Evolutionary conservation across 92 coral and sea anemone genomes (phyloP).

Genomic region (Zoanthus sansibaricus): DNA sequence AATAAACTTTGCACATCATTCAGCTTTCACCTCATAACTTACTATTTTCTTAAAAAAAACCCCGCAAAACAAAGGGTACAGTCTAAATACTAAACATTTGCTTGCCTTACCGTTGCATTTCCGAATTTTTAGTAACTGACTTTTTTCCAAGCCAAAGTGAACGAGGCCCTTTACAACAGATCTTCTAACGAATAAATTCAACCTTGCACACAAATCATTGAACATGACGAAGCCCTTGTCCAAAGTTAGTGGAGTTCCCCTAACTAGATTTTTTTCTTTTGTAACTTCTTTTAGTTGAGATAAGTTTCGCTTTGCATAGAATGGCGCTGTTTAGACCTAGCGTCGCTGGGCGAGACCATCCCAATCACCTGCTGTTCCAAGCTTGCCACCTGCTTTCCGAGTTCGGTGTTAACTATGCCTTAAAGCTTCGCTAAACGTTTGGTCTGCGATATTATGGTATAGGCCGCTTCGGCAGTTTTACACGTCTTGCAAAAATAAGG

Average conservation of each 20-base stretch:
- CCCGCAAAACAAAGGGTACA: not conserved
- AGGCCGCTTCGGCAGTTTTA: too few relatives aligned
- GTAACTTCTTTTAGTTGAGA: not conserved
- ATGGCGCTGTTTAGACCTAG: constrained; percentile 35
- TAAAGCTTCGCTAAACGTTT: not conserved
- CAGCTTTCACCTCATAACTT: not conserved
- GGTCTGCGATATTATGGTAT: not conserved
- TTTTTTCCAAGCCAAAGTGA: constrained; percentile 18
- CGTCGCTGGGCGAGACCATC: constrained; percentile 52
- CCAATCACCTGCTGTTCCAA: constrained; percentile 29
- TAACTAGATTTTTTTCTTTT: not conserved
- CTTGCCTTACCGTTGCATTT: constrained; percentile 42
- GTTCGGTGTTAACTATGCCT: too few relatives aligned
- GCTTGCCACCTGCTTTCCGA: constrained; percentile 35
- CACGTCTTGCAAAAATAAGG: too few relatives aligned
- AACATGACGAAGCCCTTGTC: constrained; percentile 16
- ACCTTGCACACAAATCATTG: not conserved
- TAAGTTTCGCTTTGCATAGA: constrained; percentile 21
- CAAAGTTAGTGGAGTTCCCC: not conserved
- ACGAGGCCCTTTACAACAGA: constrained; percentile 28
- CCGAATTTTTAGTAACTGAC: constrained; percentile 18
- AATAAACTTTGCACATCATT: not conserved
- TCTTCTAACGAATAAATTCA: constrained; percentile 7
- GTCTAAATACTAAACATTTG: not conserved
- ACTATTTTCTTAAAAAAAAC: not conserved